Evolutionary conservation across 2,888 invertebrate species (phyloP), one percentile per base, ranked within the genome.

Genomic region (Lasioglossum malachurum): DNA sequence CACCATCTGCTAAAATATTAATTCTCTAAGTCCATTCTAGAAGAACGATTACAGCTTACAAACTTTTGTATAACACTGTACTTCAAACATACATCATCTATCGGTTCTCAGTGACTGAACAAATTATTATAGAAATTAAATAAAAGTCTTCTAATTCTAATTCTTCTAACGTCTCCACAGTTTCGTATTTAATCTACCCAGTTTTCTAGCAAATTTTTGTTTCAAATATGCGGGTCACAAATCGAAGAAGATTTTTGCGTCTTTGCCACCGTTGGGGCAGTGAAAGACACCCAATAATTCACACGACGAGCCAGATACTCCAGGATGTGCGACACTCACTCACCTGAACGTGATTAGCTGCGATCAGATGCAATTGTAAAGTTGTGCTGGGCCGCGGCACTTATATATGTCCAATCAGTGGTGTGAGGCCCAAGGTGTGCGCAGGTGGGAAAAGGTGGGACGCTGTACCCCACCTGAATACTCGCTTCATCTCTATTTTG

Each of bases 381-480:
- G 76, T 74, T 57, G 69, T 67, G 49, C 46, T 64, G 74, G 60
- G 78, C 10, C 31, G 81, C 87, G 89, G 91, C 88, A 91, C 91
- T 94, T 94, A 94, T 94, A 93, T 93, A 93, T 91, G 86, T 82
- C 89, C 90, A 91, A 89, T 49, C 86, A 89, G 82, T 16, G 74
- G 71, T 75, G 82, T 31, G 64, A 84, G 27, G 78, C 75, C 74
- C 81, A 86, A 87, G 53, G 67, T 46, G 83, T 85, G 64, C 80
- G 74, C 80, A 83, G 83, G 89, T 90, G 89, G 91, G 82, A 84
- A 77, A 12, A 60, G 38, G 57, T 67, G 77, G 85, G 82, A 85
- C 12, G n/a, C 69, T 14, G 60, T 78, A 88, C 78, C 69, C 77
- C 69, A 67, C 57, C 31, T 82, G 49, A 19, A 46, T 31, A 38